phyloP scores from a whole-genome alignment of 2,113 vertebrate species.

The Aspiorhynchus laticeps region DNA sequence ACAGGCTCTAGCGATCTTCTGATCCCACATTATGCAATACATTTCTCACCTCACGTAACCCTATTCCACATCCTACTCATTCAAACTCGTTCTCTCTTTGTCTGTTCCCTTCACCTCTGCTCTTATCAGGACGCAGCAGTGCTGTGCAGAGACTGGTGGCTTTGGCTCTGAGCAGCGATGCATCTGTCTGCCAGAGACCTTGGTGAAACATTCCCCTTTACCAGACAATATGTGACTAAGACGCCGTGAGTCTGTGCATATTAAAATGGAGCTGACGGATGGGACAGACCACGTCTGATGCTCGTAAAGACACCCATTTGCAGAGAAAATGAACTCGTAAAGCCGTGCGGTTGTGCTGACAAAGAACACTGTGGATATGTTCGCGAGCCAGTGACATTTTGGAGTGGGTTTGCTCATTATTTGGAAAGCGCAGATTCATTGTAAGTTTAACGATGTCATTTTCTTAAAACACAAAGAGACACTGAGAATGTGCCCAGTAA shows the following conservation, averaged over 20 bases:
- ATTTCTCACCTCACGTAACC: not conserved
- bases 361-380: conserved; percentile 53
- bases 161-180: conserved; percentile 50
- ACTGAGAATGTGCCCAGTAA: not conserved
- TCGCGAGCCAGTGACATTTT: conserved; percentile 62
- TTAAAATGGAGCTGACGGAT: conserved; percentile 57
- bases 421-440: conserved; percentile 43
- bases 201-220: conserved; percentile 63
- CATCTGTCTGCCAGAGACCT: conserved; percentile 56
- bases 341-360: conserved; percentile 62
- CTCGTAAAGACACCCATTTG: conserved; percentile 69
- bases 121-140: conserved; percentile 31
- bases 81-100: not conserved
- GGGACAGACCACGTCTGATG: conserved; percentile 57
- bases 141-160: conserved; percentile 26
- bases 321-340: conserved; percentile 68
- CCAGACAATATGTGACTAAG: conserved; percentile 74
- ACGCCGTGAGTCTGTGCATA: conserved; percentile 55
- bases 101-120: conserved; percentile 28
- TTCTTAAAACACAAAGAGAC: conserved; percentile 1
- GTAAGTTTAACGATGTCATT: not conserved
- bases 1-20: not conserved
- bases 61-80: conserved; percentile 5
- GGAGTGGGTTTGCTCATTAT: conserved; percentile 48
- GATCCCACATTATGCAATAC: not conserved